Conservation (phyloP, 2,797 vertebrate species). For the Pangasius macronema region DNA sequence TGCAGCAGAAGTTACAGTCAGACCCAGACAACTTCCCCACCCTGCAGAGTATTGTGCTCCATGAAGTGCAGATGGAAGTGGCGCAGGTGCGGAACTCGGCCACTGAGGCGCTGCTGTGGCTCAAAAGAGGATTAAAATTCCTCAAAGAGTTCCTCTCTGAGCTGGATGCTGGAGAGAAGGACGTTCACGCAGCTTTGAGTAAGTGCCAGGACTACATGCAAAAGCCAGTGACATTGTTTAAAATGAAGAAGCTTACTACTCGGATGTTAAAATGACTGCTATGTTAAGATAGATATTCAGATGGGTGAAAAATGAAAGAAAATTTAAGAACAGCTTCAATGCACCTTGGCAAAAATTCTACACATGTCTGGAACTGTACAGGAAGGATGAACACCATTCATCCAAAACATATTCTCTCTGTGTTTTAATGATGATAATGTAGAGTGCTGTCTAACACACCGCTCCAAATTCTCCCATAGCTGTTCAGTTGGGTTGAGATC, state of each 20-base stretch:
- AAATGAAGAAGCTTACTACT: neutral
- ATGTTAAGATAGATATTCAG: neutral
- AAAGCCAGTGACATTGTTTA: neutral
- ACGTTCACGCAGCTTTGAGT: constrained; percentile 95
- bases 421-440: neutral
- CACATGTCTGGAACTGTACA: neutral
- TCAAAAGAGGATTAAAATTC: constrained; percentile 93
- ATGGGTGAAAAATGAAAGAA: neutral
- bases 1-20: constrained; percentile 94
- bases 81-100: constrained; percentile 92
- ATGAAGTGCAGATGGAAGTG: constrained; percentile 82
- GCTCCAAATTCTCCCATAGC: neutral
- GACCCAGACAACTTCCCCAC: constrained; percentile 85
- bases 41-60: constrained; percentile 92
- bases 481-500: neutral
- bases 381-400: neutral
- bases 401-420: neutral
- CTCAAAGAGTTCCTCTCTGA: constrained; percentile 93
- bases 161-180: constrained; percentile 84
- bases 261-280: too few relatives aligned
- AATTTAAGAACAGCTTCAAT: neutral
- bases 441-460: too few relatives aligned
- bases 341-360: neutral
- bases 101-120: constrained; percentile 95
- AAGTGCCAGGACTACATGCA: constrained; percentile 66